A percentile compares a stretch with the other conserved stretches of the same genome.
phyloP scores from a whole-genome alignment of 92 coral and sea anemone genomes.

The Epizoanthus stellaris region DNA sequence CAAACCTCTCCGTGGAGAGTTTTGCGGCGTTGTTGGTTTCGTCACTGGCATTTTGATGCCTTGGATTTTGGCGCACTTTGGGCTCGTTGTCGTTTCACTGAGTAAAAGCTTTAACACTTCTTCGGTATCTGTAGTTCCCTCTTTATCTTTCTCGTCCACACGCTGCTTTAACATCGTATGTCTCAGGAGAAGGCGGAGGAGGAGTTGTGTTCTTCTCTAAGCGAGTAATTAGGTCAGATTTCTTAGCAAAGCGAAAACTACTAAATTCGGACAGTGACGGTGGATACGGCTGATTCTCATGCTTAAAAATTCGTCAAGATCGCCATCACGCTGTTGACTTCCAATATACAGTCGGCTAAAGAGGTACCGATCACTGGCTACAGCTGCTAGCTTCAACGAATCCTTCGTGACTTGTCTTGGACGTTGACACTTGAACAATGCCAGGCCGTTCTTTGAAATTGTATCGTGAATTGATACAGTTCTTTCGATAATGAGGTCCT shows the following conservation, averaged over 20 bases:
- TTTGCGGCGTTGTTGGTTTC: too few species aligned
- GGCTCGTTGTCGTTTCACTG: too few species aligned
- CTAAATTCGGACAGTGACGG: constrained; percentile 65
- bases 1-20: too few species aligned
- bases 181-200: not conserved
- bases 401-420: constrained; percentile 30
- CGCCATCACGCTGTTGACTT: constrained; percentile 49
- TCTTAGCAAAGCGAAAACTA: constrained; percentile 37
- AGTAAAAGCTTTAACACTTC: too few species aligned
- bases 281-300: constrained; percentile 59
- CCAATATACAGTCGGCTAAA: constrained; percentile 30
- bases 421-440: constrained; percentile 53
- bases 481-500: constrained; percentile 32
- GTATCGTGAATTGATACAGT: constrained; percentile 53
- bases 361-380: not conserved
- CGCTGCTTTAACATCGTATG: constrained; percentile 50
- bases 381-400: constrained; percentile 29
- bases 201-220: not conserved
- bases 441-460: constrained; percentile 45
- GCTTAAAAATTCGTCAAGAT: constrained; percentile 51
- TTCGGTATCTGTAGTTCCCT: too few species aligned
- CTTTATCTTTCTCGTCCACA: too few species aligned
- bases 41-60: too few species aligned
- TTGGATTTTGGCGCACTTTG: too few species aligned
- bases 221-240: constrained; percentile 43